Base-by-base conservation (phyloP, 64 coral and sea anemone species). In the Trachythela sp. region DNA sequence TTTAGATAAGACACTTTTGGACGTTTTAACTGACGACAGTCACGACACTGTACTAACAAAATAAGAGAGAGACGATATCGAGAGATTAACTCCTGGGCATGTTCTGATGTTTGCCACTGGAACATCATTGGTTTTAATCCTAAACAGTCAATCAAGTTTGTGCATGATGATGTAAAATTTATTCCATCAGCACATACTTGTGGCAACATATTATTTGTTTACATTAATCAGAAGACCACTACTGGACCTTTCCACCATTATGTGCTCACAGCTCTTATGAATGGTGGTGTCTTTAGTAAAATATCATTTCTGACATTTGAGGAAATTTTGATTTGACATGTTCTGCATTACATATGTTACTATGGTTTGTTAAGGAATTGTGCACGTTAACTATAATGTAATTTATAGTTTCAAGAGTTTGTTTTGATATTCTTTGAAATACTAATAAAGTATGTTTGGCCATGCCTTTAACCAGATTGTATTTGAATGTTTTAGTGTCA, bases 221-320 rank as follows among this genome's bases (percentile, higher is more conserved):
- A 88, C 67, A 54, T 88, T 22, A 88, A 88, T 42, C 43, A 86
- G 45, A 86, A 45, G 39, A 88, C 50, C 54, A 56, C 67, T 24
- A 32, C 26, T 56, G 64, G 64, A 67, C 86, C 86, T 24, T 67
- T 88, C 33, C 86, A 88, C 56, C 54, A 64, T 37, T 70, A 88
- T 64, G 33, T 88, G 39, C 36, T 88, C 51, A 87, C 37, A 67
- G 86, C 56, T 67, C 86, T 88, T 38, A 88, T 88, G 86, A 88
- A 88, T 88, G 86, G 86, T n/a, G 86, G 32, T 8, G 64, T 88
- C 54, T 88, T 88, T 34, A 88, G 50, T 41, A 88, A 88, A 68
- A 59, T 88, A 29, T 88, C 35, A 35, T 72, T 72, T 35, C 2
- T 10, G 33, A 72, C 33, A 35, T 72, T 72, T 24, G 29, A 14